These are phyloP conservation scores for Chaenodraco wilsoni DNA, from an alignment of 2,797 vertebrate species.

Conservation along the genomic window DNA sequence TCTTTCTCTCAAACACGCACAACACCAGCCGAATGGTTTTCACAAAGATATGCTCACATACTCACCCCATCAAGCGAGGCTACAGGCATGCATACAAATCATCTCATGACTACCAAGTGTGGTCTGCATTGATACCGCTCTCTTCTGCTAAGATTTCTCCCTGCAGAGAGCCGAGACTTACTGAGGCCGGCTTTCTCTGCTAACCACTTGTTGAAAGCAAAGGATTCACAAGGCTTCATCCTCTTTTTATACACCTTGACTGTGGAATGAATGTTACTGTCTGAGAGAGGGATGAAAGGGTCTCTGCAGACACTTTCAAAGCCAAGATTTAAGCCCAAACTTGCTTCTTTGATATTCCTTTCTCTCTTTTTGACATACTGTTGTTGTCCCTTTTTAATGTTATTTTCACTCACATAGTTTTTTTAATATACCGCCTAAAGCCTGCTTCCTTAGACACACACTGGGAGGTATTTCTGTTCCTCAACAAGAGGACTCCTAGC, in stretches of 20 bases:
- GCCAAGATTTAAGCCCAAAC: constrained; percentile 39
- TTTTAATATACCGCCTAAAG: constrained; percentile 39
- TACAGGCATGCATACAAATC: constrained; percentile 77
- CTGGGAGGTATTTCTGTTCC: constrained; percentile 7
- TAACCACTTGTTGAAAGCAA: constrained; percentile 66
- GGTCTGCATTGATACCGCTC: constrained; percentile 61
- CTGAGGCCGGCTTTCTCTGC: constrained; percentile 54
- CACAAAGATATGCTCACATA: constrained; percentile 71
- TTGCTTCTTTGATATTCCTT: constrained; percentile 24
- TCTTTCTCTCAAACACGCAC: constrained; percentile 36
- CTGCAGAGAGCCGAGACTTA: constrained; percentile 49
- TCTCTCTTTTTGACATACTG: constrained; percentile 21
- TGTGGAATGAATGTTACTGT: constrained; percentile 42
- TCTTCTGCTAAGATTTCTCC: constrained; percentile 59
- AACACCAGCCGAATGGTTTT: constrained; percentile 58
- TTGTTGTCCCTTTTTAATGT: constrained; percentile 33
- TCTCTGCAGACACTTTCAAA: constrained; percentile 48
- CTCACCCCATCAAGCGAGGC: constrained; percentile 66
- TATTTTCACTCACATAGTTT: constrained; percentile 12
- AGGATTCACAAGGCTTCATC: constrained; percentile 55
- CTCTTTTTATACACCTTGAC: constrained; percentile 58
- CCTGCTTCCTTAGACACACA: constrained; percentile 31
- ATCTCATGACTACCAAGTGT: constrained; percentile 79
- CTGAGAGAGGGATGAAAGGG: neutral
- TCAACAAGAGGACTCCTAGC: constrained; percentile 11